Evolutionary conservation across 2,888 invertebrate genomes (phyloP), one percentile per base, ranked within the genome.

Genomic region (Xestia rhomboidea): DNA sequence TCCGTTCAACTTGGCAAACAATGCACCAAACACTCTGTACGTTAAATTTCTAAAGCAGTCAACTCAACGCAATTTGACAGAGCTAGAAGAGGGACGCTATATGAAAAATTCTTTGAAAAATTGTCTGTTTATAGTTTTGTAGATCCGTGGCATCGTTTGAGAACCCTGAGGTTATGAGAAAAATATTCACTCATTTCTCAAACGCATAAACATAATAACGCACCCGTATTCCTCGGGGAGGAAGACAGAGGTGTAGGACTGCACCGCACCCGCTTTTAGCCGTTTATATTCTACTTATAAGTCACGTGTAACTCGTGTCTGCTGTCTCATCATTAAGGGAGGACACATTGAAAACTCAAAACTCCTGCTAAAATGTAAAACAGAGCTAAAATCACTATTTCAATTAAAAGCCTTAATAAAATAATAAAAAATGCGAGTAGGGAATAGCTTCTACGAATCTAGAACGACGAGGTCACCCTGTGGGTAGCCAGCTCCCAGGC

Each of bases 101-200:
- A 76, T 38, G n/a, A 54, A 66, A 80, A 46, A 81, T 46, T 76
- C 38, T 62, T 70, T n/a, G 38, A 49, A n/a, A 69, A 69, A 63
- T 41, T 49, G 27, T 44, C 11, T 54, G 69, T 67, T 60, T 62
- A 41, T 79, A 68, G 49, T 34, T 41, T 51, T 27, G 27, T 38
- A 51, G 60, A 60, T 64, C 24, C 24, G 21, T 49, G 57, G 21
- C 7, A 41, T 68, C 34, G 68, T 49, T 49, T 46, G 34, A 24
- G 38, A 24, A 66, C 24, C 15, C 1, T 15, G 15, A 69, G 18
- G 51, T 38, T 60, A 51, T 69, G 38, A 75, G 41, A 44, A 76
- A 79, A 60, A 68, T 51, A 64, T 64, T 79, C 74, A 54, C 27
- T 38, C 38, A 24, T 46, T 41, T 68, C 15, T 67, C 15, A 27